Conservation (phyloP, 2,113 vertebrate species). For the Neodontobutis hainanensis region DNA sequence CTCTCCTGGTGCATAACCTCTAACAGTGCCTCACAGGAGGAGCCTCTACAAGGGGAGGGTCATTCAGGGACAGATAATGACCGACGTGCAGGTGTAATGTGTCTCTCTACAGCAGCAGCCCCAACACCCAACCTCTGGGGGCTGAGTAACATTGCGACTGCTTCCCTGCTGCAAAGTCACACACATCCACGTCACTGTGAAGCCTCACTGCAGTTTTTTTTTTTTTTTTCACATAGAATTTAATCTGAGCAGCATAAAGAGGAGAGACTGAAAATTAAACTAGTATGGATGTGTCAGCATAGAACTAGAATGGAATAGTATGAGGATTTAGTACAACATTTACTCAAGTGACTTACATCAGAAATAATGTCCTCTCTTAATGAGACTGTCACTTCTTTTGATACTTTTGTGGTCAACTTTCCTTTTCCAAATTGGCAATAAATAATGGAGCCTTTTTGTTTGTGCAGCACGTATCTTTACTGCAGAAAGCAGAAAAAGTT, state of each 20-base stretch:
- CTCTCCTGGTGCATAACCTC: neutral
- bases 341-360: too few relatives aligned
- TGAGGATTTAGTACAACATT: too few relatives aligned
- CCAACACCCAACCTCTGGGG: conserved; percentile 40
- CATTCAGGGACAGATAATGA: conserved; percentile 37
- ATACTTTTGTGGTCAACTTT: neutral
- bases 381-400: too few relatives aligned
- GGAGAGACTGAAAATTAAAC: neutral
- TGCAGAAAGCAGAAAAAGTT: conserved; percentile 31
- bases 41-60: conserved; percentile 20
- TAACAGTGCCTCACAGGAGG: conserved; percentile 16
- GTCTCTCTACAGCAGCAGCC: conserved; percentile 40
- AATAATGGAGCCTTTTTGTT: neutral
- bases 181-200: conserved; percentile 39
- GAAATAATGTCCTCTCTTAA: too few relatives aligned
- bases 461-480: neutral
- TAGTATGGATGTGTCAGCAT: too few relatives aligned
- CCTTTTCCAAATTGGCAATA: neutral
- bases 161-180: conserved; percentile 67
- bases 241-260: neutral
- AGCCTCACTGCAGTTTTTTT: conserved; percentile 12
- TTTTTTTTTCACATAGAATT: conserved; percentile 11
- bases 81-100: conserved; percentile 45
- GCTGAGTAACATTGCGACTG: conserved; percentile 51
- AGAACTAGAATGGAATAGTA: too few relatives aligned